Base-by-base conservation (phyloP, 2,888 invertebrate species). In the Diaphora mendica region DNA sequence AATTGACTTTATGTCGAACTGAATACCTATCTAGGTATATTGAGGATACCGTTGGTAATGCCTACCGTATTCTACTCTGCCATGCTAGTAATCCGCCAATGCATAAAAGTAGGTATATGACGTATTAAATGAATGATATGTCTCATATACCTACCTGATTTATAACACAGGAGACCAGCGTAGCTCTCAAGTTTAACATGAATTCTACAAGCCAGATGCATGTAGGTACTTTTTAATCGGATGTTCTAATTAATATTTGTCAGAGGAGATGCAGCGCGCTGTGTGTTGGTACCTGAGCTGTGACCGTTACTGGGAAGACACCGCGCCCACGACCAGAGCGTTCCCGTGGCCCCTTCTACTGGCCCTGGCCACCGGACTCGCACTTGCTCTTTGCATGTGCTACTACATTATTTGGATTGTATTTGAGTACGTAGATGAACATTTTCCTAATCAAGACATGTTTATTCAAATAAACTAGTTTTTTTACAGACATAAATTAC, bases 211-310 rank as follows among this genome's bases (percentile, higher is more conserved):
- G 15, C 26, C n/a, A 26, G n/a, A 26, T 59, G 59, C 26, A 26
- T 51, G 44, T 44, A 48, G 26, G 26, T 35, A 23, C 23, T 23
- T 35, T 68, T 68, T 39, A 68, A 26, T 68, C 0, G 39, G 7
- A 15, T 4, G 33, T 35, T 62, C 42, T 69, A 30, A 42, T 62
- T 2, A 7, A 39, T 42, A 35, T 69, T 7, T 68, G 23, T 11
- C 92, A 98, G 98, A 98, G 90, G 98, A 98, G 91, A 96, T 99
- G 94, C 98, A 98, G 91, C 97, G 98, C 87, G 98, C 98, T 4
- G 97, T 99, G 65, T 99, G 99, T 92, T 98, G 98, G 97, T 99
- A 98, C 93, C 95, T 99, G 88, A 98, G 98, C 81, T 99, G 99
- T 90, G 98, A 98, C 90, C 97, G 98, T 79, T 99, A 98, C 92